Conservation (phyloP, 2,113 vertebrate genomes). For the Eptesicus fuscus region DNA sequence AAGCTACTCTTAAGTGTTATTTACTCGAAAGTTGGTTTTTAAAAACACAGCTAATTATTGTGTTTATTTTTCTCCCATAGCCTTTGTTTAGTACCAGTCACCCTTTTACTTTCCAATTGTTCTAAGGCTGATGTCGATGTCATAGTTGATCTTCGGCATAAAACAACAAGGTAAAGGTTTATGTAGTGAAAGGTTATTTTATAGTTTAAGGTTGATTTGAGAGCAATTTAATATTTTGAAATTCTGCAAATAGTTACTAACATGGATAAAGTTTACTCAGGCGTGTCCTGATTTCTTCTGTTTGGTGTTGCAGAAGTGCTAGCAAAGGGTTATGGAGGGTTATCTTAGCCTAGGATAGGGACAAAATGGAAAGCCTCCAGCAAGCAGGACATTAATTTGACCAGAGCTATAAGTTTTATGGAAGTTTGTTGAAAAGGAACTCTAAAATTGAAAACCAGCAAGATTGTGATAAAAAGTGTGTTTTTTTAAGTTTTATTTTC, state of each 20-base stretch:
- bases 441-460: background rate
- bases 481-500: background rate
- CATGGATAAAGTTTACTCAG: background rate
- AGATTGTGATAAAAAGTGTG: background rate
- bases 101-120: constrained; percentile 93
- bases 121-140: constrained; percentile 92
- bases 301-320: background rate
- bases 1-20: background rate
- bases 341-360: background rate
- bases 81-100: constrained; percentile 95
- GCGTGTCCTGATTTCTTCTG: background rate
- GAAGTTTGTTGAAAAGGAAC: background rate
- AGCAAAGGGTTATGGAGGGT: background rate
- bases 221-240: background rate
- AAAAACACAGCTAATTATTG: background rate
- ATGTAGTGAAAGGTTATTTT: constrained; percentile 31
- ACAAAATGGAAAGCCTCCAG: background rate
- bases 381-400: background rate
- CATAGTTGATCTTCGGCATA: constrained; percentile 93
- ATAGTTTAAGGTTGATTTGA: constrained; percentile 15
- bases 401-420: background rate
- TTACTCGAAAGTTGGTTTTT: background rate
- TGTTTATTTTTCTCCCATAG: constrained; percentile 76
- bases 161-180: constrained; percentile 87
- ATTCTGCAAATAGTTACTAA: background rate